Percentiles rank a stretch among this genome's conserved stretches.
Conservation (phyloP, 2,113 vertebrate genomes). For the Emydocephalus ijimae region DNA sequence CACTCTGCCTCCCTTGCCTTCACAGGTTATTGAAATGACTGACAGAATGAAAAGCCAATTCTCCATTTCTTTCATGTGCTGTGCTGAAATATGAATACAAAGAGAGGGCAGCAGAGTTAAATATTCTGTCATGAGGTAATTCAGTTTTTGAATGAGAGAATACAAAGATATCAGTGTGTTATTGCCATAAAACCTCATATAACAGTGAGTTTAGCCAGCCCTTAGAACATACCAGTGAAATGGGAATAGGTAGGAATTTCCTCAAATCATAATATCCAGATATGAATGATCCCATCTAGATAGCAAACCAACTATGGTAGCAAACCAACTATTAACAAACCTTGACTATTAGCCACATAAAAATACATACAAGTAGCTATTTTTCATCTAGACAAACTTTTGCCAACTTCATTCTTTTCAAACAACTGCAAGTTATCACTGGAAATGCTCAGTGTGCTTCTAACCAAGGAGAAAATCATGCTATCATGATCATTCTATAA, state of each 20-base stretch:
- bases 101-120: constrained; percentile 57
- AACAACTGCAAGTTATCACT: not conserved
- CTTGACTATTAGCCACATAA: constrained; percentile 17
- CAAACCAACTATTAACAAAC: constrained; percentile 38
- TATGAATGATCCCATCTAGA: constrained; percentile 46
- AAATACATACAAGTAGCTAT: not conserved
- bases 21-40: constrained; percentile 41
- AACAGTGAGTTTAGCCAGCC: constrained; percentile 48
- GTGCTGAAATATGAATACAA: constrained; percentile 61
- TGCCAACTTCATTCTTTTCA: not conserved
- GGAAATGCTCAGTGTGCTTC: not conserved
- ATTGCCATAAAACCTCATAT: constrained; percentile 54
- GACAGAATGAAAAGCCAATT: constrained; percentile 53
- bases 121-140: constrained; percentile 66
- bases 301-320: constrained; percentile 18
- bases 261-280: constrained; percentile 44
- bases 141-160: constrained; percentile 38
- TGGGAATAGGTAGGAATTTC: constrained; percentile 50
- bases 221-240: constrained; percentile 54
- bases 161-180: constrained; percentile 65
- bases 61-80: constrained; percentile 59
- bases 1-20: constrained; percentile 24
- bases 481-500: not conserved
- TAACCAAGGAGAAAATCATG: not conserved
- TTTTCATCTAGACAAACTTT: not conserved